These are phyloP conservation scores for Heteractis magnifica DNA, from an alignment of 92 coral and sea anemone species.

Conservation along the genomic window DNA sequence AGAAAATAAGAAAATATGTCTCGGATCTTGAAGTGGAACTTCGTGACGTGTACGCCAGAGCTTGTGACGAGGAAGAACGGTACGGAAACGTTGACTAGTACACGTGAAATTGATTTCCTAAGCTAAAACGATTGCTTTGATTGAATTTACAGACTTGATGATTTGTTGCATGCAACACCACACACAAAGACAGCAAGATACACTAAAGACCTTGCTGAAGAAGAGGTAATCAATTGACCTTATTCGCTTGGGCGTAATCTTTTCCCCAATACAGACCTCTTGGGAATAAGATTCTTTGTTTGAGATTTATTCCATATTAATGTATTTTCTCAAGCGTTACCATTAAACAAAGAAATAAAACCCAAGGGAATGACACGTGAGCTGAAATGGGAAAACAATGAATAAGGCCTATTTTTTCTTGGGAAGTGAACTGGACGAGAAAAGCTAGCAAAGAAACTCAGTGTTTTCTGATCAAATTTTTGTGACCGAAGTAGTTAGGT, in stretches of 20 bases:
- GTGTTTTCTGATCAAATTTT: no score
- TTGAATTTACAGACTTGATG: not conserved
- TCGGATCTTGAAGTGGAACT: conserved; percentile 14
- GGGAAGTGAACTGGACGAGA: no score
- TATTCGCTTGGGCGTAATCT: not conserved
- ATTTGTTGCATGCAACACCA: not conserved
- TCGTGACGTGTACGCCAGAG: conserved; percentile 28
- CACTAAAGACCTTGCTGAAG: not conserved
- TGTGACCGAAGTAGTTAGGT: no score
- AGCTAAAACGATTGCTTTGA: not conserved
- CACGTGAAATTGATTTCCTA: not conserved
- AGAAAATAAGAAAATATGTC: conserved; percentile 26
- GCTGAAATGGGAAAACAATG: no score
- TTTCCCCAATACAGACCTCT: no score
- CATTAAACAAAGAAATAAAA: no score
- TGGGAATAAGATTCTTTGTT: no score
- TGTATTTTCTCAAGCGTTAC: no score
- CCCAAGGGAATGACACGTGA: no score
- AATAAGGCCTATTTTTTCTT: no score
- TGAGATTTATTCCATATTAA: no score
- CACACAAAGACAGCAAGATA: not conserved
- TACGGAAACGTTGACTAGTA: not conserved
- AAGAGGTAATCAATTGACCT: not conserved
- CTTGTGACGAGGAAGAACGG: conserved; percentile 30
- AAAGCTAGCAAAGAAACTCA: no score